These are phyloP conservation scores for Hirtodrosophila histrioides DNA, from an alignment of 2,888 invertebrate genomes.

Conservation along the genomic window DNA sequence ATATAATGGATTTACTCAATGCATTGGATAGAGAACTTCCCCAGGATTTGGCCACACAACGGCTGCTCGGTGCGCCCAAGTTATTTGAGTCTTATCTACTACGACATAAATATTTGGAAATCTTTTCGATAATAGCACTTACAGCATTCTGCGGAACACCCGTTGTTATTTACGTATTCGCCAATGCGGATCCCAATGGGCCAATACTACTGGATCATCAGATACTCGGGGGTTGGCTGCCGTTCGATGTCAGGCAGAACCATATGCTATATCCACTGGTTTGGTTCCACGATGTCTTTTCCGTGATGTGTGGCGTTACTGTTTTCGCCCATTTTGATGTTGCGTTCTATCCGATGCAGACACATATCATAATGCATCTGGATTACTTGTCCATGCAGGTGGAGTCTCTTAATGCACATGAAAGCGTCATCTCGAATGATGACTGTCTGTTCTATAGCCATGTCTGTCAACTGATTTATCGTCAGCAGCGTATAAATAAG, in stretches of 20 bases:
- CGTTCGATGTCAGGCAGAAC: constrained; percentile 37
- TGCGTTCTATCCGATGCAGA: constrained; percentile 52
- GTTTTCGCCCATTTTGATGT: constrained; percentile 46
- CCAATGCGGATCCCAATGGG: constrained; percentile 9
- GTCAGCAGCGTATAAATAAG: constrained; percentile 54
- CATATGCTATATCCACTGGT: constrained; percentile 37
- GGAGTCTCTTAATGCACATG: constrained; percentile 15
- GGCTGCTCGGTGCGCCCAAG: constrained; percentile 9
- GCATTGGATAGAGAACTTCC: constrained; percentile 45
- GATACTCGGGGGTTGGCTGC: constrained; percentile 54
- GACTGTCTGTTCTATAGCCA: constrained; percentile 6
- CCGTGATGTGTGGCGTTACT: constrained; percentile 23
- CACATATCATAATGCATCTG: constrained; percentile 59
- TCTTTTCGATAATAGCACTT: background rate
- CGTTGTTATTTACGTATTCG: constrained; percentile 11
- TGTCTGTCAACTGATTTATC: constrained; percentile 33
- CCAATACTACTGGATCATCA: constrained; percentile 46
- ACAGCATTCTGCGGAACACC: constrained; percentile 13
- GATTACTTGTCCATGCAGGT: constrained; percentile 26
- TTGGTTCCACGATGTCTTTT: constrained; percentile 28
- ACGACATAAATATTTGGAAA: constrained; percentile 1
- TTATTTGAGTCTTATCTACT: background rate
- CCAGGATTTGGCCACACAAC: constrained; percentile 29
- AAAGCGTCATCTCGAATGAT: constrained; percentile 1
- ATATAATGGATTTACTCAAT: constrained; percentile 41